A percentile compares a stretch with the other conserved stretches of the same genome.
phyloP scores from a whole-genome alignment of 2,888 invertebrate species.

The Ectobius pallidus region DNA sequence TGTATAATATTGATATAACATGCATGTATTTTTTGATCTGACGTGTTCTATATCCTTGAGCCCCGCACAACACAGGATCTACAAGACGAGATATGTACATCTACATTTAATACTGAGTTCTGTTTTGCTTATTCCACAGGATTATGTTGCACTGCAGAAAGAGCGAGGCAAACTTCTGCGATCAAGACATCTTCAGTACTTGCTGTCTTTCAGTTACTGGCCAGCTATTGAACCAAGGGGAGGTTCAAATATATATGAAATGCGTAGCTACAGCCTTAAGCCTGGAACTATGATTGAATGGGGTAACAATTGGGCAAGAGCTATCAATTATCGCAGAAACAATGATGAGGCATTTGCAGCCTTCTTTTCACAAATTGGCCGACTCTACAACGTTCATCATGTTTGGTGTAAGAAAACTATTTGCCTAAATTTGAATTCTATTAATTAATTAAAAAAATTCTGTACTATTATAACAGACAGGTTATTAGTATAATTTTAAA shows the following conservation, averaged over 20 bases:
- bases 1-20: too few relatives aligned
- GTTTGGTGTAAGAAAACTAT: constrained; percentile 87
- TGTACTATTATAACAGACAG: too few relatives aligned
- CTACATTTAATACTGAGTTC: too few relatives aligned
- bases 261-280: constrained; percentile 89
- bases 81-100: too few relatives aligned
- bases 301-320: constrained; percentile 99
- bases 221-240: constrained; percentile 77
- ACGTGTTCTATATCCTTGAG: too few relatives aligned
- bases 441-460: too few relatives aligned
- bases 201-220: constrained; percentile 98
- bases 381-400: constrained; percentile 97
- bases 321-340: constrained; percentile 86
- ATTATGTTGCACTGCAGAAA: constrained; percentile 71
- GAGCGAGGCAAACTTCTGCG: constrained; percentile 81
- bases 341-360: constrained; percentile 97
- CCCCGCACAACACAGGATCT: too few relatives aligned
- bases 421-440: too few relatives aligned
- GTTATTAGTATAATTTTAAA: too few relatives aligned
- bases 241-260: constrained; percentile 89
- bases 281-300: constrained; percentile 99
- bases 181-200: constrained; percentile 89
- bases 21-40: too few relatives aligned
- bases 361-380: constrained; percentile 96
- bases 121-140: too few relatives aligned